Base-by-base conservation (phyloP, 2,888 invertebrate species). In the Euproctis similis region DNA sequence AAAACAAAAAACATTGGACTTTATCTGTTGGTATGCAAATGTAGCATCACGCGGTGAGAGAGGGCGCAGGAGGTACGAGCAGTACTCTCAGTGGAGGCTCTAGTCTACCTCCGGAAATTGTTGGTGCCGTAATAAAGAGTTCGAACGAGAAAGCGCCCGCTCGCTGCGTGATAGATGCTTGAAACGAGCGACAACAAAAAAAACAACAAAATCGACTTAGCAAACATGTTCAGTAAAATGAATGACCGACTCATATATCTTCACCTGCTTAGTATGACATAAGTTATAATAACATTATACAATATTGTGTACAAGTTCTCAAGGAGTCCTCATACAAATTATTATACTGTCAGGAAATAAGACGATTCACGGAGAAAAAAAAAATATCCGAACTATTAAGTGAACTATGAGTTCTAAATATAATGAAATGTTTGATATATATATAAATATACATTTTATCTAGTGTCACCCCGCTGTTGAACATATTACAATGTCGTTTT, bases 241-340 rank as follows among this genome's bases (percentile, higher is more conserved):
- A 81, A 82, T 77, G 78, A 80, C 78, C 71, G 71, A 67, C 67
- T 68, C 80, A 71, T 82, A 81, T 81, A 82, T 82, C 81, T 81
- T 81, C 82, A 84, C 82, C 82, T 82, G 82, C 81, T 78, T 81
- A 77, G 82, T 80, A 76, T 72, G 75, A 82, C 80, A 82, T 84
- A 82, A 82, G 81, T 82, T 80, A 81, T 81, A 82, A 77, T 80
- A 81, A 81, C 77, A 81, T 80, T 75, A 81, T 81, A 77, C n/a
- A n/a, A n/a, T n/a, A n/a, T n/a, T n/a, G 81, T 78, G 77, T 78
- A 81, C 80, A 76, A 69, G 70, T 64, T 74, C n/a, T n/a, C 75
- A 78, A 73, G 77, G 65, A 77, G 77, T 77, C 70, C 75, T 72
- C 77, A n/a, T n/a, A 80, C 81, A 78, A 81, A 81, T 81, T 78